Base-by-base conservation (phyloP, 2,797 vertebrate species). In the Melanotaenia parkinsoni region DNA sequence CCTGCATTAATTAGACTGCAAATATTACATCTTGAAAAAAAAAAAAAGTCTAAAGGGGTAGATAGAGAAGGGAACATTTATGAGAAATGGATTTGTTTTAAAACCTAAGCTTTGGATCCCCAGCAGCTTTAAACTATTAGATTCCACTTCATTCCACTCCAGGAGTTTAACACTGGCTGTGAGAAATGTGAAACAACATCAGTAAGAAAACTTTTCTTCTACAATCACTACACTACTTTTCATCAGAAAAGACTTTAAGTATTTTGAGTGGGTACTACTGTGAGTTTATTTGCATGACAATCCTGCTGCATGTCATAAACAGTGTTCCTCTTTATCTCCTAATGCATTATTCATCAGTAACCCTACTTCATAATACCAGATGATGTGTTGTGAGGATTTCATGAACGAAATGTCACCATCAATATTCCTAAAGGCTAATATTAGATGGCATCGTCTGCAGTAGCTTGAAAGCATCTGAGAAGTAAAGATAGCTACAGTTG, bases 281-380 rank as follows among this genome's bases (percentile, higher is more conserved):
- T 2, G 2, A 58, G 58, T 63, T 76, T 68, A 79, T 84, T 59
- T 84, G 69, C n/a, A 67, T 63, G 75, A 56, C 58, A 74, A 14
- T 54, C 56, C 60, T 77, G 51, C 22, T 35, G 53, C 53, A 53
- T 65, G 65, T 72, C 50, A 72, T 58, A 70, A 78, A 60, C 32
- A 58, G 22, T 20, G 24, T 11, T 26, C 14, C 28, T 58, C 63
- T 56, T 76, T 56, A 76, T 72, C 38, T 67, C 18, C 30, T 66
- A 9, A 77, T 85, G 56, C 63, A 89, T 88, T 80, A 84, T 88
- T 88, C 63, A 83, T 76, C 20, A 51, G 57, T 58, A 54, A 82
- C 83, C 86, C 70, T 77, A 54, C 43, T 76, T 59, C 38, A 32
- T 72, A 80, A 77, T 58, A 58, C 12, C 64, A 28, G 13, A n/a